phyloP scores from a whole-genome alignment of 2,888 invertebrate genomes.

The Dorcus parallelipipedus region DNA sequence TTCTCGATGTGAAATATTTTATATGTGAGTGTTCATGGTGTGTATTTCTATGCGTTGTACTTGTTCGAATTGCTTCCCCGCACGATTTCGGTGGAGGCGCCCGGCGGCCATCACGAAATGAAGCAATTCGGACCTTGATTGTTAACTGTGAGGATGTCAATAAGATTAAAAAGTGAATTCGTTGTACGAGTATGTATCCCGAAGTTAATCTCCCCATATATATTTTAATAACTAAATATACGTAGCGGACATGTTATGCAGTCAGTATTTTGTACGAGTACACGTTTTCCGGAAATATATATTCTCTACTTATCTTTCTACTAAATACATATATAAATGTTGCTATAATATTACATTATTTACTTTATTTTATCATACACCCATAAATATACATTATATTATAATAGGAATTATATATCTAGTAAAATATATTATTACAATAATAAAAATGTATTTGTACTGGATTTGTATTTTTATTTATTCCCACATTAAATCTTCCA shows the following conservation, averaged over 20 bases:
- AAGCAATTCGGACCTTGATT: slow-evolving; percentile 34
- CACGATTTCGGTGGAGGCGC: not conserved
- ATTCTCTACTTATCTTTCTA: slow-evolving; percentile 51
- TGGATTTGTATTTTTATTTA: slow-evolving; percentile 34
- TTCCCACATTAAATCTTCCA: not conserved
- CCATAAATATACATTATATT: slow-evolving; percentile 46
- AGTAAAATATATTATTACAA: slow-evolving; percentile 52
- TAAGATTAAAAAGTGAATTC: slow-evolving; percentile 43
- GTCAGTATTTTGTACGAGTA: slow-evolving; percentile 52
- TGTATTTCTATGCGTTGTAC: slow-evolving; percentile 25
- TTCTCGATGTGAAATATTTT: slow-evolving; percentile 50
- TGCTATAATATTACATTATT: slow-evolving; percentile 50
- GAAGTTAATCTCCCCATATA: slow-evolving; percentile 41
- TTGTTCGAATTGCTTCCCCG: slow-evolving; percentile 7
- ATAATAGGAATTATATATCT: slow-evolving; percentile 49
- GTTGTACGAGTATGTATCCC: slow-evolving; percentile 30
- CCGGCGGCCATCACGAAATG: not conserved
- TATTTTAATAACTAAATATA: slow-evolving; percentile 40
- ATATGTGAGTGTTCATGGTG: slow-evolving; percentile 41
- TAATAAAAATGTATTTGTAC: slow-evolving; percentile 53
- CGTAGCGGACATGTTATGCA: slow-evolving; percentile 43
- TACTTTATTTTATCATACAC: slow-evolving; percentile 52
- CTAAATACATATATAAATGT: slow-evolving; percentile 40
- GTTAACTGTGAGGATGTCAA: slow-evolving; percentile 47
- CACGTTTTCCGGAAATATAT: slow-evolving; percentile 50